Evolutionary conservation across 1,140 invertebrate genomes (phyloP).

Genomic region (Chlorops oryzae): DNA sequence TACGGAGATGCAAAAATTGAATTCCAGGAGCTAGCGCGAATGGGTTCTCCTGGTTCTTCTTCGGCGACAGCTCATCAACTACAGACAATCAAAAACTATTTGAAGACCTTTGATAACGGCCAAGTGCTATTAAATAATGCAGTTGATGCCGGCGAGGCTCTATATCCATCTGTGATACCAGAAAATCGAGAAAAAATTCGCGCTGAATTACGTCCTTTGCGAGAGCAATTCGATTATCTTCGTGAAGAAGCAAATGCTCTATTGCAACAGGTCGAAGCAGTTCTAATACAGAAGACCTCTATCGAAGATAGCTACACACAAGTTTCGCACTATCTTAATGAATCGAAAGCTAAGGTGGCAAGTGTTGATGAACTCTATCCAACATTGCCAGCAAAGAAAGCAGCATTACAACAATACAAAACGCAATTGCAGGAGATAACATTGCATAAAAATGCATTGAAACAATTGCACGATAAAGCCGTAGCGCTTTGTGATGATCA

Average conservation of each 20-base stretch:
- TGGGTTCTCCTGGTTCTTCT: conserved; percentile 44
- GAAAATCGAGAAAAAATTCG: conserved; percentile 80
- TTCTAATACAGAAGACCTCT: conserved; percentile 78
- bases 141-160: conserved; percentile 76
- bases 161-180: conserved; percentile 79
- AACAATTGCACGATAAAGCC: conserved; percentile 71
- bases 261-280: conserved; percentile 78
- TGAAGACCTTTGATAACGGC: conserved; percentile 70
- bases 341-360: conserved; percentile 63
- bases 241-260: conserved; percentile 77
- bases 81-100: conserved; percentile 50
- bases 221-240: conserved; percentile 76
- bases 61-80: conserved; percentile 43
- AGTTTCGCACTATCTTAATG: conserved; percentile 72
- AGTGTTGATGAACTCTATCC: conserved; percentile 63
- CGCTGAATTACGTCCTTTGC: conserved; percentile 69
- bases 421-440: conserved; percentile 74
- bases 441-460: conserved; percentile 70
- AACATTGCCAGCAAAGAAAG: conserved; percentile 77
- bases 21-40: conserved; percentile 43
- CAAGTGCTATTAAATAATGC: conserved; percentile 71
- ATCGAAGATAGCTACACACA: conserved; percentile 85
- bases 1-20: conserved; percentile 62
- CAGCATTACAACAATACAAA: conserved; percentile 69
- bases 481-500: conserved; percentile 68